Conservation (phyloP, 2,888 invertebrate genomes). For the Tetragnatha montana region DNA sequence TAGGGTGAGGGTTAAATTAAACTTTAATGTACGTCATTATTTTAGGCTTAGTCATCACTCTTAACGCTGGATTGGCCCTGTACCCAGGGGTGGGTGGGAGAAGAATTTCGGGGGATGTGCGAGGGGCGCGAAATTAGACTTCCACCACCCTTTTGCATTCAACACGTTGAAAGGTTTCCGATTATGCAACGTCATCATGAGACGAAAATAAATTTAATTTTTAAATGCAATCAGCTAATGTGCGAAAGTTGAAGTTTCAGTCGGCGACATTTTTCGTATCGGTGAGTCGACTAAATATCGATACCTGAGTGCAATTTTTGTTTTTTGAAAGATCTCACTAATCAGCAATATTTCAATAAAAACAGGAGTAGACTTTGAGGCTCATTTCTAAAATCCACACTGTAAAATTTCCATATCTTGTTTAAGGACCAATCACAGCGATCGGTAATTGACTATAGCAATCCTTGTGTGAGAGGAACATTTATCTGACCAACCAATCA, state of each 20-base stretch:
- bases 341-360: background rate
- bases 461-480: too few species aligned
- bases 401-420: background rate
- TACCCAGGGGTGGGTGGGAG: conserved; percentile 27
- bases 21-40: conserved; percentile 70
- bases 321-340: background rate
- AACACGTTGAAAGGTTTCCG: conserved; percentile 24
- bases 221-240: background rate
- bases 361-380: background rate
- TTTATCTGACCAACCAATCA: too few species aligned
- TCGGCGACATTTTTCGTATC: background rate
- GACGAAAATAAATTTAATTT: background rate
- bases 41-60: conserved; percentile 70
- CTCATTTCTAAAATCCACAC: background rate
- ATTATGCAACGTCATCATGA: background rate
- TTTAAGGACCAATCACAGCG: too few species aligned
- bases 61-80: conserved; percentile 63
- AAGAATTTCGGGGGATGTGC: conserved; percentile 51
- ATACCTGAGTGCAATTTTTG: background rate
- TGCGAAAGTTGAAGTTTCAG: background rate
- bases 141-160: conserved; percentile 15
- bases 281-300: background rate
- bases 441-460: too few species aligned
- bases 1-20: conserved; percentile 51
- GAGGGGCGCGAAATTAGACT: conserved; percentile 52